Percentiles rank a stretch among this genome's conserved stretches.
These are phyloP conservation scores for Miltochrista miniata DNA, from an alignment of 2,888 invertebrate species.

Conservation along the genomic window DNA sequence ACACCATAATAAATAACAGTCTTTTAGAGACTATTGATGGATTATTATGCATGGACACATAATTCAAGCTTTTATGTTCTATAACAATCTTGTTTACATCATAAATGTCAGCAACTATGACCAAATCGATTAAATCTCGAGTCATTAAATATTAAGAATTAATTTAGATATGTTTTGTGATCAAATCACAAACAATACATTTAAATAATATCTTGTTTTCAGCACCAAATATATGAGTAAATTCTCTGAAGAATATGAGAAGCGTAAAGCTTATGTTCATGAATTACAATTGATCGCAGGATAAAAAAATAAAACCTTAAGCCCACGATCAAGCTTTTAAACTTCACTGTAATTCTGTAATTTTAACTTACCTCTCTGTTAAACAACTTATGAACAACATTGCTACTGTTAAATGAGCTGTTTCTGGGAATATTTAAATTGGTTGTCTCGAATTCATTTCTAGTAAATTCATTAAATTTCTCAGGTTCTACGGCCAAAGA, in stretches of 20 bases:
- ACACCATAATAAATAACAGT: no score
- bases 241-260: slow-evolving; percentile 1
- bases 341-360: slow-evolving; percentile 28
- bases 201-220: not conserved
- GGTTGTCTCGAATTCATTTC: slow-evolving; percentile 56
- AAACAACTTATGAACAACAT: slow-evolving; percentile 81
- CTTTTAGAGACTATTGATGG: no score
- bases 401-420: slow-evolving; percentile 56
- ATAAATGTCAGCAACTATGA: not conserved
- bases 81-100: not conserved
- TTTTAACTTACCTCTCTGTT: slow-evolving; percentile 83
- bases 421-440: slow-evolving; percentile 52
- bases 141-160: slow-evolving; percentile 13
- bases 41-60: not conserved
- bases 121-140: slow-evolving; percentile 6
- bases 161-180: slow-evolving; percentile 10
- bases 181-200: slow-evolving; percentile 2
- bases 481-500: slow-evolving; percentile 64
- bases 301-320: slow-evolving; percentile 41
- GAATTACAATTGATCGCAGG: slow-evolving; percentile 19
- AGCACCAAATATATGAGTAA: slow-evolving; percentile 7
- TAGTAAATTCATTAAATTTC: slow-evolving; percentile 54
- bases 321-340: slow-evolving; percentile 40
- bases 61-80: not conserved
- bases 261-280: slow-evolving; percentile 15